Evolutionary conservation across 2,888 invertebrate genomes (phyloP).

Genomic region (Cordylochernes scorpioides): DNA sequence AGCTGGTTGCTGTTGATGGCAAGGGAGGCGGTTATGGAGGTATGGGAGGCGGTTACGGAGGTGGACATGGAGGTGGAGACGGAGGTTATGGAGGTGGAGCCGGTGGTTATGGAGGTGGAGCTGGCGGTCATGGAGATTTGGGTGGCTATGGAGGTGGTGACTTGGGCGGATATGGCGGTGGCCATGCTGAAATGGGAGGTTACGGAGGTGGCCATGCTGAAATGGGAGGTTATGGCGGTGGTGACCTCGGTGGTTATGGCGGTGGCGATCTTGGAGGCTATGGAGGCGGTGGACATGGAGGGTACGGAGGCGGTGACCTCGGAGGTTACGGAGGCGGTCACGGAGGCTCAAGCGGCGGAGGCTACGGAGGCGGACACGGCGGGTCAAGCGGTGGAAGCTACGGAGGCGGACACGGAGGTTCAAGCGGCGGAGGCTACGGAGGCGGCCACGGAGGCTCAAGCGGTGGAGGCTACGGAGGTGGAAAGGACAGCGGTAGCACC

Average conservation of each 20-base stretch:
- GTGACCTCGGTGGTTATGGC: neutral
- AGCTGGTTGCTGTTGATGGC: neutral
- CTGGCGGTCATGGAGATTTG: neutral
- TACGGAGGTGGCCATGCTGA: neutral
- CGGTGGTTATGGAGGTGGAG: neutral
- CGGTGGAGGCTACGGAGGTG: conserved; percentile 1
- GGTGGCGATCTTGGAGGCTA: no score
- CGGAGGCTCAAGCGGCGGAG: no score
- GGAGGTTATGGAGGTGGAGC: neutral
- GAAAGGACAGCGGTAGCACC: conserved; percentile 1
- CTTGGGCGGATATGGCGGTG: neutral
- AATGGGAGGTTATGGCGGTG: neutral
- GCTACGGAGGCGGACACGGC: no score
- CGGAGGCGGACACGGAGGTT: no score
- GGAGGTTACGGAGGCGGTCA: no score
- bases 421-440: neutral
- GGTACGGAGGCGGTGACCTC: no score
- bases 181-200: neutral
- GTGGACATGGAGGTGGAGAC: neutral
- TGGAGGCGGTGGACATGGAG: no score
- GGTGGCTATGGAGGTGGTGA: neutral
- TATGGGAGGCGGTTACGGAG: neutral
- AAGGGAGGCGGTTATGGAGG: neutral
- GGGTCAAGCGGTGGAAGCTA: no score
- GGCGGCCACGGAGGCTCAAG: neutral